Evolutionary conservation across 2,888 invertebrate genomes (phyloP), one percentile per base, ranked within the genome.

Genomic region (Brachypterus glaber): DNA sequence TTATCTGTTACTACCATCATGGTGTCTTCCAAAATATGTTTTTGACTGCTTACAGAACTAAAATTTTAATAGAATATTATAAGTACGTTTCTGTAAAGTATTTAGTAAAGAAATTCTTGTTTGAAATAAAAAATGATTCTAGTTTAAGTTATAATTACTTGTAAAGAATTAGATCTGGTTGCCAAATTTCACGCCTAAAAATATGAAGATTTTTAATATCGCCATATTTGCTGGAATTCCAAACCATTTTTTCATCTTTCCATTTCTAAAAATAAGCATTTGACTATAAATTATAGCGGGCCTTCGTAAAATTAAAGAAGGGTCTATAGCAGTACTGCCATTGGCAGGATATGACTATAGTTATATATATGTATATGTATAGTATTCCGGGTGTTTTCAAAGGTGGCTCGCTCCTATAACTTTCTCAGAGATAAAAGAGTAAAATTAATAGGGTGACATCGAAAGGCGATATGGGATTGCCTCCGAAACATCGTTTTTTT

Each of bases 231-330:
- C 53, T 57, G 0, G 76, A 72, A 45, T 72, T 62, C 82, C 82
- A 82, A 0, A 64, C 59, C 50, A 80, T 59, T 42, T 72, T 74
- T 9, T 70, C 62, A 48, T 82, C 82, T 1, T 54, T 62, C 82
- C 82, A 82, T 43, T 60, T 64, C 79, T 79, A 55, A 21, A 65
- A 64, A 44, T 40, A 30, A 32, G 17, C 1, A 17, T 35, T 17
- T 17, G 43, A 40, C 12, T 11, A 27, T 5, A 27, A 27, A 11
- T 11, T 13, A 8, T 25, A 21, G 8, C 4, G 14, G 18, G 30
- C 12, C 18, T 5, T n/a, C n/a, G n/a, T n/a, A n/a, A n/a, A n/a
- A n/a, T n/a, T n/a, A n/a, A n/a, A n/a, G n/a, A n/a, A n/a, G n/a
- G n/a, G n/a, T n/a, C n/a, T n/a, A n/a, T n/a, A n/a, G n/a, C n/a